Conservation (phyloP, 1,140 invertebrate genomes). For the Diachasmimorpha longicaudata region DNA sequence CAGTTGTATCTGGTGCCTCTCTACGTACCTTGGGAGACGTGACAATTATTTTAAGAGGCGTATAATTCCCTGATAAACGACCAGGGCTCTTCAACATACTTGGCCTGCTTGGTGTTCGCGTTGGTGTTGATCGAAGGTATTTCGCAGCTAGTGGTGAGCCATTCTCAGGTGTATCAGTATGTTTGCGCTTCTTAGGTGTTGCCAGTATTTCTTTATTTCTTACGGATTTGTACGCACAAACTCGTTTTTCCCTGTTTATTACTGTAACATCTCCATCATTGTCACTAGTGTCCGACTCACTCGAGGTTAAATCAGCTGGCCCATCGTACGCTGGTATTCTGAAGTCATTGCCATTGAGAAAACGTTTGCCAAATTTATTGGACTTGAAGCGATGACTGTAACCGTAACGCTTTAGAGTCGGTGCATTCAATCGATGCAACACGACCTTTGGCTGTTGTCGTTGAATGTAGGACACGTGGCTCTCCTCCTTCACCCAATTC, state of each 20-base stretch:
- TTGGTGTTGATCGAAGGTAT: conserved; percentile 9
- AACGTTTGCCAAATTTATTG: conserved; percentile 20
- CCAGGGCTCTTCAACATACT: conserved; percentile 34
- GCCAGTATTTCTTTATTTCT: conserved; percentile 18
- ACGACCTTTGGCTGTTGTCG: conserved; percentile 18
- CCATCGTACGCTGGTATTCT: conserved; percentile 63
- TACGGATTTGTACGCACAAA: conserved; percentile 43
- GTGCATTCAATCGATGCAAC: conserved; percentile 21
- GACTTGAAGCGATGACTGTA: conserved; percentile 6
- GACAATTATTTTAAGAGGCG: conserved; percentile 49
- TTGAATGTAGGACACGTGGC: conserved; percentile 14
- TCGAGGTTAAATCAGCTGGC: conserved; percentile 37
- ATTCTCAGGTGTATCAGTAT: conserved; percentile 15
- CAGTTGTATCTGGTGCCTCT: background rate
- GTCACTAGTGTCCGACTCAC: conserved; percentile 37
- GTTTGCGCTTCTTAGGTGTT: conserved; percentile 45
- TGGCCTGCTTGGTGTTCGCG: conserved; percentile 33
- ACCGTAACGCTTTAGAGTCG: conserved; percentile 16
- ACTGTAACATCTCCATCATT: conserved; percentile 40
- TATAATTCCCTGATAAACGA: conserved; percentile 45
- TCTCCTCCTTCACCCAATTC: conserved; percentile 2
- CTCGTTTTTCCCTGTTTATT: conserved; percentile 45
- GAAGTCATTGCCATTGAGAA: conserved; percentile 13
- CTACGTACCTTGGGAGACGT: conserved; percentile 46
- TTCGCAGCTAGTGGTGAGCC: background rate